Percentiles rank a stretch among this genome's conserved stretches.
phyloP scores from a whole-genome alignment of 1,140 invertebrate genomes.

The Arctopsyche grandis region DNA sequence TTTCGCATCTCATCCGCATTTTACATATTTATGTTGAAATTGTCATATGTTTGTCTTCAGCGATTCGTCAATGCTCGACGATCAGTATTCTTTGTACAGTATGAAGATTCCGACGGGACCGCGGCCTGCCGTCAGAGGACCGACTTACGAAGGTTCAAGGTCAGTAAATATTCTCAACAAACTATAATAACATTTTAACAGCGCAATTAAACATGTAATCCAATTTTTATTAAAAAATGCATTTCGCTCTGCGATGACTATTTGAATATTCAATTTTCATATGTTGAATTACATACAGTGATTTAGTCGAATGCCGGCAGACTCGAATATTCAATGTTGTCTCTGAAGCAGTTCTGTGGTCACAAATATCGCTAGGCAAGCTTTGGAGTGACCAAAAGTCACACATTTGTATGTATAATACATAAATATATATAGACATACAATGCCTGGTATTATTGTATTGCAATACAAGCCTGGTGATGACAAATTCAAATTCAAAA shows the following conservation, averaged over 20 bases:
- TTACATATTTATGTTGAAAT: neutral
- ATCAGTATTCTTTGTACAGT: conserved; percentile 82
- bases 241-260: neutral
- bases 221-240: neutral
- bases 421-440: too few species aligned
- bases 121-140: conserved; percentile 42
- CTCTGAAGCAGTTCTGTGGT: too few species aligned
- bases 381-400: too few species aligned
- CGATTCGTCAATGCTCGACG: conserved; percentile 79
- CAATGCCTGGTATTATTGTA: too few species aligned
- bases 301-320: too few species aligned
- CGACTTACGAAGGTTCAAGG: conserved; percentile 48
- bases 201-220: too few species aligned
- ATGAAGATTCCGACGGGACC: conserved; percentile 70
- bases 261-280: neutral
- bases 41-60: conserved; percentile 61
- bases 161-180: conserved; percentile 40
- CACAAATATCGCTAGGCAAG: too few species aligned
- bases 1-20: neutral
- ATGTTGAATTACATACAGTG: too few species aligned
- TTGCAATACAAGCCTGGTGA: too few species aligned
- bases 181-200: neutral
- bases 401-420: too few species aligned
- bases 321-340: too few species aligned
- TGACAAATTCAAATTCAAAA: too few species aligned